Percentiles rank a stretch among this genome's conserved stretches.
phyloP scores from a whole-genome alignment of 2,888 invertebrate species.

The Rhimphoctona megacephalus region DNA sequence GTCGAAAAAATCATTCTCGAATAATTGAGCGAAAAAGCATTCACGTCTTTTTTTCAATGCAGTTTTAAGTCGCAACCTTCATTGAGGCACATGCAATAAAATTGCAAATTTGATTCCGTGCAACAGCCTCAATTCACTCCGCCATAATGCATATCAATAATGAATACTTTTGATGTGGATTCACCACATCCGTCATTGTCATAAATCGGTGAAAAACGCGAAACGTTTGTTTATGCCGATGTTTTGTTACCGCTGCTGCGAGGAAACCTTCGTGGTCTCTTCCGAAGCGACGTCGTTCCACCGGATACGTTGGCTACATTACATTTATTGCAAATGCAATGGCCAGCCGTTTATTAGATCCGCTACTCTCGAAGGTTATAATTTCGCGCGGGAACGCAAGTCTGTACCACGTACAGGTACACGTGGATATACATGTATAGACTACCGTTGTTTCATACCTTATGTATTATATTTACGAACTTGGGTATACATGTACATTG shows the following conservation, averaged over 20 bases:
- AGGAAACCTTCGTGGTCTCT: constrained; percentile 19
- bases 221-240: constrained; percentile 64
- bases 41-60: neutral
- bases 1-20: neutral
- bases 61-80: constrained; percentile 26
- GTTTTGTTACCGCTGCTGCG: neutral
- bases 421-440: neutral
- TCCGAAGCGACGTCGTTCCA: constrained; percentile 75
- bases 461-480: constrained; percentile 17
- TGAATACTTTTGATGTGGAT: constrained; percentile 50
- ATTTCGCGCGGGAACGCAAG: constrained; percentile 62
- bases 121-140: constrained; percentile 30
- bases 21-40: neutral
- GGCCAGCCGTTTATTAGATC: constrained; percentile 81
- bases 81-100: constrained; percentile 43
- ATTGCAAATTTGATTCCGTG: constrained; percentile 35
- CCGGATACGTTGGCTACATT: constrained; percentile 80
- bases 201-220: constrained; percentile 71
- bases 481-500: constrained; percentile 9
- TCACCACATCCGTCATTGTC: constrained; percentile 63
- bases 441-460: constrained; percentile 35
- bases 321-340: constrained; percentile 79
- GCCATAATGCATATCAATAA: constrained; percentile 25
- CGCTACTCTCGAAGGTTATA: constrained; percentile 75
- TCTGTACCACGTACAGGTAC: constrained; percentile 27